Conservation (phyloP, 2,888 invertebrate genomes). For the Diadegma fenestrale region DNA sequence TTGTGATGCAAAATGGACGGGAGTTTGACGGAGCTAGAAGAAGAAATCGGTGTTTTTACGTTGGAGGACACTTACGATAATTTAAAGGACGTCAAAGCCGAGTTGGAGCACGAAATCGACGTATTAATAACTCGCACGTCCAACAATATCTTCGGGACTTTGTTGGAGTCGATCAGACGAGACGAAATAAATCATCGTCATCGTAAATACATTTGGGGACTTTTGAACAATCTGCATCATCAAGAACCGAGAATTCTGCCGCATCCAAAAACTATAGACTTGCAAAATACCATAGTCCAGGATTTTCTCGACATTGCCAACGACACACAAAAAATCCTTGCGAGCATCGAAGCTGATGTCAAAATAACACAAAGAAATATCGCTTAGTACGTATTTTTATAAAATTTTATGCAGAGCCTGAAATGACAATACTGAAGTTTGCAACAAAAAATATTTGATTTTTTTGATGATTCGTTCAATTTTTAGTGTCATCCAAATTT, state of each 20-base stretch:
- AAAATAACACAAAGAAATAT: conserved; percentile 72
- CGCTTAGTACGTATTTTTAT: conserved; percentile 72
- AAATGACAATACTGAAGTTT: no score
- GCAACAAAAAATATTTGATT: no score
- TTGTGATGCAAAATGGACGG: background rate
- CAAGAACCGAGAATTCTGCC: conserved; percentile 74
- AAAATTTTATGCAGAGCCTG: background rate
- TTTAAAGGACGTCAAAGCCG: conserved; percentile 70
- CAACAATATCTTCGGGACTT: conserved; percentile 69
- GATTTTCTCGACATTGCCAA: conserved; percentile 72
- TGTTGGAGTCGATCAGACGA: conserved; percentile 47
- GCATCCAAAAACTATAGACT: conserved; percentile 74
- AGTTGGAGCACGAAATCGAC: conserved; percentile 72
- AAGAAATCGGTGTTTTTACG: conserved; percentile 69
- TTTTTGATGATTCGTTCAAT: no score
- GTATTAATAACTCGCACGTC: conserved; percentile 64
- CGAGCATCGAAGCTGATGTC: conserved; percentile 63
- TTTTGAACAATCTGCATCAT: conserved; percentile 68
- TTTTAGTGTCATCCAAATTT: no score
- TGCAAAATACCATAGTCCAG: conserved; percentile 70
- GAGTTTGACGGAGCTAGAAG: conserved; percentile 4
- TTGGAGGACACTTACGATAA: conserved; percentile 76
- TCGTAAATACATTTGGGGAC: conserved; percentile 64
- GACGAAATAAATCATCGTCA: conserved; percentile 73
- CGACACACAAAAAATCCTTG: conserved; percentile 60